A percentile compares a stretch with the other conserved stretches of the same genome.
These are phyloP conservation scores for Scolopax rusticola DNA, from an alignment of 2,797 vertebrate species.

Conservation along the genomic window DNA sequence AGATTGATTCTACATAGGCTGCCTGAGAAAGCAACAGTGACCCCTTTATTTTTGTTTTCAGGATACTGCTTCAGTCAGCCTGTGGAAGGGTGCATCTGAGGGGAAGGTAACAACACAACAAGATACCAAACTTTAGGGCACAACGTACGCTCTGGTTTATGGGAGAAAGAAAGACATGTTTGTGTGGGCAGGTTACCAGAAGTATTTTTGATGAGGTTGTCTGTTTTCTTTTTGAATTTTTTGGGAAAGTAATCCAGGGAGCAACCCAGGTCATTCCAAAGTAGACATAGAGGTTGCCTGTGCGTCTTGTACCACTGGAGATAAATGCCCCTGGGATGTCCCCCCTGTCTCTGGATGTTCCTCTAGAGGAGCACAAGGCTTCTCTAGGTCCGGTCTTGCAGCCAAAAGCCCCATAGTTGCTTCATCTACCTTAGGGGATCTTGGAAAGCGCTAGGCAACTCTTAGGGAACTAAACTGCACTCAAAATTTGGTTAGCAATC, in stretches of 20 bases:
- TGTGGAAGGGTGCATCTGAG: neutral
- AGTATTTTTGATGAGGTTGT: accelerated
- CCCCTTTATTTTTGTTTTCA: neutral
- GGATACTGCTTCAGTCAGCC: neutral
- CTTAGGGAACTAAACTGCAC: neutral
- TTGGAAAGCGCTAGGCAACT: neutral
- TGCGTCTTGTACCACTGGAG: accelerated
- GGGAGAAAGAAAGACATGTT: neutral
- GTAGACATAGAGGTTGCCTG: neutral
- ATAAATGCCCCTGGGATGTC: neutral
- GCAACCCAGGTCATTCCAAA: neutral
- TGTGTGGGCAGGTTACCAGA: neutral
- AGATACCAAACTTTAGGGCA: neutral
- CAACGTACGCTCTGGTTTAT: neutral
- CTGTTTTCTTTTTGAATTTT: neutral
- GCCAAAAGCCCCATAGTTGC: neutral
- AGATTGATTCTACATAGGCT: neutral
- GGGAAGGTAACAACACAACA: neutral
- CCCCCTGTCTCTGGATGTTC: neutral
- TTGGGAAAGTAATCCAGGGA: neutral
- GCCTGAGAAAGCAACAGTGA: neutral
- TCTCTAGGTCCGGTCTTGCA: neutral
- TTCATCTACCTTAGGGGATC: neutral
- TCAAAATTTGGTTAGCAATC: neutral
- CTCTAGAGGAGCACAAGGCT: neutral